Conservation (phyloP, 2,797 vertebrate species). For the Hemitrygon akajei region DNA sequence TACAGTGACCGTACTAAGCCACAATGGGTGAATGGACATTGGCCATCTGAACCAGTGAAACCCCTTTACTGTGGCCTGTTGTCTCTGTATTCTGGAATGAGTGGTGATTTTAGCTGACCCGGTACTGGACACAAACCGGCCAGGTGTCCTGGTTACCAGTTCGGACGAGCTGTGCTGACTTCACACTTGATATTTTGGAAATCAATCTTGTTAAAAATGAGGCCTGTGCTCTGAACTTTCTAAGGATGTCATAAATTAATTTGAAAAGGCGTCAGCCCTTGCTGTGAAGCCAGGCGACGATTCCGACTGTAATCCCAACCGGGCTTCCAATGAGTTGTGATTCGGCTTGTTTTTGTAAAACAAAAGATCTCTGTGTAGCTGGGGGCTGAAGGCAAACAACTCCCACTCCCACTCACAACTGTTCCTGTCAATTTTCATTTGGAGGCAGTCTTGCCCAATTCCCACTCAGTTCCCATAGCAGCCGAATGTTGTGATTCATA, state of each 20-base stretch:
- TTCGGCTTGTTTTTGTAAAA: conserved; percentile 22
- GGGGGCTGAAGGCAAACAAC: conserved; percentile 10
- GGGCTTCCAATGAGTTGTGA: background rate
- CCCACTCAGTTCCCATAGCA: conserved; percentile 34
- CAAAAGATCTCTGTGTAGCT: conserved; percentile 35
- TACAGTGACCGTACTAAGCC: background rate
- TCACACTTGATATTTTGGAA: conserved; percentile 24
- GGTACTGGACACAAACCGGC: background rate
- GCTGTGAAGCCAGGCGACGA: background rate
- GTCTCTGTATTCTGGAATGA: background rate
- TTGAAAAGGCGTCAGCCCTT: conserved; percentile 30
- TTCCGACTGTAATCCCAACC: conserved; percentile 17
- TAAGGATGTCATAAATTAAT: conserved; percentile 32
- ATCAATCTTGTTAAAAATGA: background rate
- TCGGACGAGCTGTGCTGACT: background rate
- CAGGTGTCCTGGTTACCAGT: background rate
- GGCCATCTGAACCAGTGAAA: background rate
- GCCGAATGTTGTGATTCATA: conserved; percentile 15
- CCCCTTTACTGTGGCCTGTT: background rate
- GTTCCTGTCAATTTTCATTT: conserved; percentile 35
- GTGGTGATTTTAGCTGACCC: background rate
- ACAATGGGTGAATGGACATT: background rate
- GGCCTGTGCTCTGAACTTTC: background rate
- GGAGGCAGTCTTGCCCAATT: conserved; percentile 19
- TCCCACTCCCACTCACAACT: conserved; percentile 30